A percentile compares a stretch with the other conserved stretches of the same genome.
Evolutionary conservation across 1,140 invertebrate species (phyloP).

Genomic region (Dendrolimus punctatus): DNA sequence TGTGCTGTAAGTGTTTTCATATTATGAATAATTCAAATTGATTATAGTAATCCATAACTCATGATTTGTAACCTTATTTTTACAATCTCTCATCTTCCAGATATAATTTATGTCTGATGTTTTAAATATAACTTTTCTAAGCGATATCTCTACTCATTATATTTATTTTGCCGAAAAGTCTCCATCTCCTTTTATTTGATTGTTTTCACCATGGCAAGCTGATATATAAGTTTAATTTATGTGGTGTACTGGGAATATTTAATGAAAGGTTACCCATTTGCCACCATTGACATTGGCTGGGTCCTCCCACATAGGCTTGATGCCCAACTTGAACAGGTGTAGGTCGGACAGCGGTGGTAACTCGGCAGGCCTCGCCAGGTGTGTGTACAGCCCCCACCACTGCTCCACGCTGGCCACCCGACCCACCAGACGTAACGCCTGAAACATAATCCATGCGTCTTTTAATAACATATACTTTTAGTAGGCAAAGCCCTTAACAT

Average conservation of each 20-base stretch:
- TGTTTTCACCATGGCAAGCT: too few relatives aligned
- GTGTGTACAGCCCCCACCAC: conserved; percentile 96
- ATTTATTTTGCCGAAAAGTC: too few relatives aligned
- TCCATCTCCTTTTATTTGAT: too few relatives aligned
- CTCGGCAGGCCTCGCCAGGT: conserved; percentile 90
- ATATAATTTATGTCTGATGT: too few relatives aligned
- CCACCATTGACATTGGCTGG: conserved; percentile 95
- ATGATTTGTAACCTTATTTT: too few relatives aligned
- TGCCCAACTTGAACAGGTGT: conserved; percentile 98
- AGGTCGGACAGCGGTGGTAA: conserved; percentile 94
- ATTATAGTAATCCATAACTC: too few relatives aligned
- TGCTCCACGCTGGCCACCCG: conserved; percentile 94
- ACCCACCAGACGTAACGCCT: conserved; percentile 87
- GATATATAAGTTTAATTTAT: not conserved
- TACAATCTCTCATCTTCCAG: too few relatives aligned
- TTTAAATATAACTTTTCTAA: too few relatives aligned
- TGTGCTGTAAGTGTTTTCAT: too few relatives aligned
- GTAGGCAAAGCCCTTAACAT: too few relatives aligned
- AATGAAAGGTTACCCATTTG: conserved; percentile 85
- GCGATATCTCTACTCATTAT: too few relatives aligned
- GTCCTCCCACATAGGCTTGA: conserved; percentile 99
- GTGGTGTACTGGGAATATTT: not conserved
- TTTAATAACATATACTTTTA: not conserved
- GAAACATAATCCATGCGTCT: conserved; percentile 21
- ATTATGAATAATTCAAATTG: too few relatives aligned